Conservation (phyloP, 1,140 invertebrate species). For the Hestina assimilis region DNA sequence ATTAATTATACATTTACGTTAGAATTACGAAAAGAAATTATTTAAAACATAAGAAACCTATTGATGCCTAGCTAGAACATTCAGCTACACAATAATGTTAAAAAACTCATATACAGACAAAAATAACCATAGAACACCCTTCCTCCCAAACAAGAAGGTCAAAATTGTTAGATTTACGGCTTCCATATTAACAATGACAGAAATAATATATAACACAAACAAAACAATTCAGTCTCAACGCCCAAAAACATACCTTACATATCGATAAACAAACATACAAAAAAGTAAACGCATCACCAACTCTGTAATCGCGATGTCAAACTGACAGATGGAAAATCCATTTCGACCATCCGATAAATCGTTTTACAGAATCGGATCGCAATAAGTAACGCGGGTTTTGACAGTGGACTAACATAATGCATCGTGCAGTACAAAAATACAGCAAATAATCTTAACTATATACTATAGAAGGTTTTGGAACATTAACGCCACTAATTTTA, state of each 20-base stretch:
- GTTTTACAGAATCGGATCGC: slow-evolving; percentile 36
- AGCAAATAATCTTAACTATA: slow-evolving; percentile 52
- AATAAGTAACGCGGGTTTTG: slow-evolving; percentile 16
- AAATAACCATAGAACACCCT: slow-evolving; percentile 48
- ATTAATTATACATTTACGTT: slow-evolving; percentile 69
- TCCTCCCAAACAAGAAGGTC: slow-evolving; percentile 29
- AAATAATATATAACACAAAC: slow-evolving; percentile 76
- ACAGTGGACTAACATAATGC: slow-evolving; percentile 16
- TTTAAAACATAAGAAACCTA: slow-evolving; percentile 57
- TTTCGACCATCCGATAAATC: slow-evolving; percentile 13
- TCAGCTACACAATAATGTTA: slow-evolving; percentile 60
- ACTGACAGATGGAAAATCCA: slow-evolving; percentile 14
- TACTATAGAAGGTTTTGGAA: slow-evolving; percentile 42
- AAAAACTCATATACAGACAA: slow-evolving; percentile 74
- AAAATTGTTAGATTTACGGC: slow-evolving; percentile 46
- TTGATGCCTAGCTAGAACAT: slow-evolving; percentile 66
- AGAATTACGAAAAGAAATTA: slow-evolving; percentile 63
- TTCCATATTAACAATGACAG: slow-evolving; percentile 68
- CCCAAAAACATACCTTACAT: slow-evolving; percentile 68
- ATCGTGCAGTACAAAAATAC: slow-evolving; percentile 57
- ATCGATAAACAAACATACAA: slow-evolving; percentile 56
- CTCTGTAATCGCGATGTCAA: slow-evolving; percentile 27
- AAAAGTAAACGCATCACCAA: slow-evolving; percentile 27
- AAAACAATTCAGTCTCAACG: slow-evolving; percentile 77
- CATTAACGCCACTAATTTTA: slow-evolving; percentile 54